Evolutionary conservation across 2,113 vertebrate species (phyloP), one percentile per base, ranked within the genome.

Genomic region (human (Homo sapiens)): DNA sequence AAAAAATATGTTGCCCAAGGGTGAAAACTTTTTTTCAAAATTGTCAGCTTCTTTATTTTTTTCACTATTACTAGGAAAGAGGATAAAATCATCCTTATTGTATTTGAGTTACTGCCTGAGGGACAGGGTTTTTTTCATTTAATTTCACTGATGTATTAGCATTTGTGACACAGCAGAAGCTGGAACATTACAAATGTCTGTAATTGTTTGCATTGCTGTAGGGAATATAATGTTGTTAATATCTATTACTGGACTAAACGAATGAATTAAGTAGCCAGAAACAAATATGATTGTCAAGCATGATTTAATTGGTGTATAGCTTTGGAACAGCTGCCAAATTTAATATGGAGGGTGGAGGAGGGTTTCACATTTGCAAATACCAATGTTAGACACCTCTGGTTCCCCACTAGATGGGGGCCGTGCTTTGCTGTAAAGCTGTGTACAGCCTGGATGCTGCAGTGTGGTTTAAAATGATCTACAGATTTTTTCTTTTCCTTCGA

Each of bases 281-380:
- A 98, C 97, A 97, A 97, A 98, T 97, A 97, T 50, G 95, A 98
- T 90, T 97, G 95, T 97, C 97, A 97, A 96, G 96, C 94, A 94
- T 96, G 97, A 97, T 97, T 96, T 97, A 95, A 94, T 93, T 97
- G 96, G 92, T 23, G 0, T 94, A 76, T 79, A 96, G 96, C 92
- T 98, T 96, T 94, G 73, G 76, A 93, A 96, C 84, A 97, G 95
- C 95, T 96, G 98, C 98, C 98, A 96, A 59, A 78, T 94, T 64
- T 95, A 92, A 66, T 85, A n/a, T 22, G 88, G 90, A 38, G 25
- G 32, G 75, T 57, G 61, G 85, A 72, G 57, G 96, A 92, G 43
- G 40, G 55, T 85, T 96, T 88, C 75, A 73, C 8, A 38, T 64
- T 80, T 76, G 45, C 79, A 89, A 84, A 55, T 61, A 70, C 3